phyloP scores from a whole-genome alignment of 2,888 invertebrate genomes.

The Eudasyphora cyanicolor region DNA sequence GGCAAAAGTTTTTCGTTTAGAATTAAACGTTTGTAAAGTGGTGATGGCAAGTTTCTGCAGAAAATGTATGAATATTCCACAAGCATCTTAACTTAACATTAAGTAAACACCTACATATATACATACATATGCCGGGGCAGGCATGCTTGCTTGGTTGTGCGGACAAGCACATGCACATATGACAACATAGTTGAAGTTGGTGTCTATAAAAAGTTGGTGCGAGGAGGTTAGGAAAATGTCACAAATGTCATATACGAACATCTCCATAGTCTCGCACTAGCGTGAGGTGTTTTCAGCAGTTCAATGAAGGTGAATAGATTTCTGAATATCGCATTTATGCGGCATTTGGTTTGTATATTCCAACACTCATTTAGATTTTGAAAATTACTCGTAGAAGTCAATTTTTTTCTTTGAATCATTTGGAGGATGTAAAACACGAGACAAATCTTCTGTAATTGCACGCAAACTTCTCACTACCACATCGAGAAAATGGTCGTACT shows the following conservation, averaged over 20 bases:
- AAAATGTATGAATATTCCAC: constrained; percentile 17
- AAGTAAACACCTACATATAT: neutral
- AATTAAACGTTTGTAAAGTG: neutral
- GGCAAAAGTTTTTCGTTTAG: constrained; percentile 7
- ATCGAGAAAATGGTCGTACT: too few species aligned
- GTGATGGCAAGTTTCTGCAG: neutral
- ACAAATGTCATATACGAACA: neutral
- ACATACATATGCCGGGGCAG: neutral
- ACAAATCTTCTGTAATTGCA: too few species aligned
- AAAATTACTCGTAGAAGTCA: too few species aligned
- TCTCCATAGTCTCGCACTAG: neutral
- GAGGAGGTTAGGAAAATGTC: neutral
- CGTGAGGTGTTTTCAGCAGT: neutral
- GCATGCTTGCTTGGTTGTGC: neutral
- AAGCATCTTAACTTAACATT: neutral
- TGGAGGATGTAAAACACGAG: too few species aligned
- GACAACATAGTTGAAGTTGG: neutral
- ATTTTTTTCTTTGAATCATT: too few species aligned
- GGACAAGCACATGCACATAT: neutral
- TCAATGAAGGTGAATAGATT: neutral
- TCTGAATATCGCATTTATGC: too few species aligned
- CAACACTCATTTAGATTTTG: too few species aligned
- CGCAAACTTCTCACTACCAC: too few species aligned
- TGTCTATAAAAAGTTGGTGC: neutral
- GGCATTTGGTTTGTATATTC: too few species aligned